These are phyloP conservation scores for Antheraea yamamai DNA, from an alignment of 2,888 invertebrate genomes.

Conservation along the genomic window DNA sequence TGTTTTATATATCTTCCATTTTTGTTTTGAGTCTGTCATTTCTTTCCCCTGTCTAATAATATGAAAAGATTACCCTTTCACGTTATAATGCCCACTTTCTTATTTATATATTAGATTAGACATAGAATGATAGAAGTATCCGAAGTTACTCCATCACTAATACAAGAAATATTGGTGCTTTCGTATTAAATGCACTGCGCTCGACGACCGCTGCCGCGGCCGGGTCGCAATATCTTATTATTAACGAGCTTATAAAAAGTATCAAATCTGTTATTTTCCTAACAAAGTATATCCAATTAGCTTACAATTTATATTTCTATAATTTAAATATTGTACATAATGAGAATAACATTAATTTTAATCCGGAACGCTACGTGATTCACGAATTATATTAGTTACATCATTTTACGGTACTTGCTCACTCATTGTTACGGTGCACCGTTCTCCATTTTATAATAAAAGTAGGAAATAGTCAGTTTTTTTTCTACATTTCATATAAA, in stretches of 20 bases:
- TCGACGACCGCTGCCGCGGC: too few species aligned
- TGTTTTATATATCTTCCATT: background rate
- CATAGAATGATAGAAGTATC: background rate
- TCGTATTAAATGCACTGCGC: too few species aligned
- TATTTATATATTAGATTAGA: background rate
- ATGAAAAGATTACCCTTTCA: background rate
- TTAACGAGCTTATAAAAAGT: background rate
- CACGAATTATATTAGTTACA: constrained; percentile 13
- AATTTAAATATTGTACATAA: constrained; percentile 31
- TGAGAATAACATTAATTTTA: constrained; percentile 27
- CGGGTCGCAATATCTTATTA: too few species aligned
- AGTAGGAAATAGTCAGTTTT: constrained; percentile 12
- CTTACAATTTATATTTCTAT: background rate
- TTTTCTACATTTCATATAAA: constrained; percentile 4
- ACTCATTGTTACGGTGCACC: constrained; percentile 10
- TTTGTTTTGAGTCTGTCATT: background rate
- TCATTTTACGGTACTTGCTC: constrained; percentile 22
- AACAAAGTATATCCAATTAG: background rate
- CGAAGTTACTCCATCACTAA: background rate
- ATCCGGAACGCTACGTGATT: constrained; percentile 15
- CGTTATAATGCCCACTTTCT: background rate
- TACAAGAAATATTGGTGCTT: background rate
- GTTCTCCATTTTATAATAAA: constrained; percentile 12
- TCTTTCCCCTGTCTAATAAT: background rate
- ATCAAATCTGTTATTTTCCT: background rate